Evolutionary conservation across 2,797 vertebrate genomes (phyloP), one percentile per base, ranked within the genome.

Genomic region (Ispidina picta): DNA sequence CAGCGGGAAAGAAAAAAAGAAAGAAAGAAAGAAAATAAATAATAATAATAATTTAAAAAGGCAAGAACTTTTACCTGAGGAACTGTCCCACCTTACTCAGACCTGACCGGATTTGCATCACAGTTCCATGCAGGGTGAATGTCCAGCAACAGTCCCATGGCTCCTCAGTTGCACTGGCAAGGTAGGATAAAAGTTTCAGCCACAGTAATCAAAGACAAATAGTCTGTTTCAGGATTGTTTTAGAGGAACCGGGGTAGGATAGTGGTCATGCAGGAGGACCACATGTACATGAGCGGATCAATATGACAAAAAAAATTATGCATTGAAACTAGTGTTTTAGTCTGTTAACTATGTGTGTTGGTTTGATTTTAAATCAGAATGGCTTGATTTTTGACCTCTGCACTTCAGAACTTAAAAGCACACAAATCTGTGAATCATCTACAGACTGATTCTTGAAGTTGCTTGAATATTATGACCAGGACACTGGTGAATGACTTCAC

Each of bases 221-320:
- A 16, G 48, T 51, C 28, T 18, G 51, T 52, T 52, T 52, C 51
- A 52, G 28, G 51, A 52, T 29, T 10, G 2, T 9, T 29, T 52
- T 52, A 52, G 51, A 52, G 26, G 51, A 52, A 52, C 51, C 29
- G 26, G 8, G 11, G 49, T 52, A 52, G 51, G 26, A 18, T 52
- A 28, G 26, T 16, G 18, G 58, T 72, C 3, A 0, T 21, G 28
- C 15, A 48, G 6, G 39, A 20, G 9, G 21, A n/a, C 10, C 6
- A 9, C 0, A 0, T 1, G 1, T 35, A 44, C 28, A 43, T 19
- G 7, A 21, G 13, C 16, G 16, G 23, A 41, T 63, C 37, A 26
- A 5, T 13, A 23, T 3, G 22, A 15, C 35, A 70, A 39, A 65
- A 66, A 37, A 12, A 83, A 65, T 1, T 29, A 18, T 51, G 31